Conservation (phyloP, 2,888 invertebrate species). For the Lochmaea capreae region DNA sequence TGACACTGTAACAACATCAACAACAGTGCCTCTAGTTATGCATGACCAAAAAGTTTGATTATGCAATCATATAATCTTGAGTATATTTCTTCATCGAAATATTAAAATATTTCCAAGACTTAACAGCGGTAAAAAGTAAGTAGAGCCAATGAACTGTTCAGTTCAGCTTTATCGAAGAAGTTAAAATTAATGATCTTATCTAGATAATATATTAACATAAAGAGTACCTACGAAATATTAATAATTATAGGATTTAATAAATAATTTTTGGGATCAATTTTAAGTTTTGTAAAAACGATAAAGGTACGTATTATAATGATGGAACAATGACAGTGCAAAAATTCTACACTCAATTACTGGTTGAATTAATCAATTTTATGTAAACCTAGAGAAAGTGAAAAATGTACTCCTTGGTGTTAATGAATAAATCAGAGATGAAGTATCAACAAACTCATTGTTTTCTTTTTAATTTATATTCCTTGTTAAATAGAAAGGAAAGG, state of each 20-base stretch:
- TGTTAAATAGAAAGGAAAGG: slow-evolving; percentile 31
- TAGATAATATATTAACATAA: no score
- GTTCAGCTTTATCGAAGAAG: no score
- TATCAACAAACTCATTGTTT: slow-evolving; percentile 24
- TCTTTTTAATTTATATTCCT: slow-evolving; percentile 32
- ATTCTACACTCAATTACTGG: neutral
- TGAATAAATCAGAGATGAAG: slow-evolving; percentile 16
- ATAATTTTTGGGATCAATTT: no score
- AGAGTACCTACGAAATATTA: no score
- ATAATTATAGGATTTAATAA: no score
- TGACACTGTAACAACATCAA: slow-evolving; percentile 49
- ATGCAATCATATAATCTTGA: slow-evolving; percentile 34
- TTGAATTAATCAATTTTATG: slow-evolving; percentile 2
- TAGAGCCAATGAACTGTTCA: slow-evolving; percentile 4
- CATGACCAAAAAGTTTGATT: slow-evolving; percentile 35
- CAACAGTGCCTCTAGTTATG: slow-evolving; percentile 34
- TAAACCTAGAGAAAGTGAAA: slow-evolving; percentile 15
- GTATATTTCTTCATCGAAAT: slow-evolving; percentile 26
- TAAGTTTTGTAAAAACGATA: neutral
- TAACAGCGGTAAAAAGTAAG: neutral
- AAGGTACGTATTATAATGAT: neutral
- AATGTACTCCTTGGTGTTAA: neutral
- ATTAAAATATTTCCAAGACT: slow-evolving; percentile 3
- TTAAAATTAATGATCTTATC: no score
- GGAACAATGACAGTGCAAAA: neutral